Conservation (phyloP, 2,888 invertebrate genomes). For the Macrosiphum euphorbiae region DNA sequence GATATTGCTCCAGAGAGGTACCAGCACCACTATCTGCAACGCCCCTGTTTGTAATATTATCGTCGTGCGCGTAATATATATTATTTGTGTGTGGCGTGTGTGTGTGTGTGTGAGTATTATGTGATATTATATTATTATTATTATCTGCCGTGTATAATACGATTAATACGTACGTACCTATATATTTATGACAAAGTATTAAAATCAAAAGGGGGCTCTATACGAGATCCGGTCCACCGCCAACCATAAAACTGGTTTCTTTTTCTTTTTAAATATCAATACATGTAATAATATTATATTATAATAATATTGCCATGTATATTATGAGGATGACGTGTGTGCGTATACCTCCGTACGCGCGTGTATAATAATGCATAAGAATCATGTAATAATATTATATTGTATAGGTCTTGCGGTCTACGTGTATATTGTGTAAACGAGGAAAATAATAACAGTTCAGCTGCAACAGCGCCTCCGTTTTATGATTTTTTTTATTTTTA, state of each 20-base stretch:
- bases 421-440: slow-evolving; percentile 3
- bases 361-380: neutral
- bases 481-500: neutral
- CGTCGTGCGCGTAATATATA: neutral
- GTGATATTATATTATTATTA: neutral
- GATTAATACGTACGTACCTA: neutral
- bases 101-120: neutral
- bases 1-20: neutral
- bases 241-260: slow-evolving; percentile 37
- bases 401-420: slow-evolving; percentile 3
- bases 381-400: neutral
- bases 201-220: slow-evolving; percentile 33
- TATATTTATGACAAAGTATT: slow-evolving; percentile 46
- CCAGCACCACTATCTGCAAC: neutral
- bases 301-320: neutral
- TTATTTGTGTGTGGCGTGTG: neutral
- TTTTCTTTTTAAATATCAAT: slow-evolving; percentile 34
- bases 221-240: neutral
- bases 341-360: neutral
- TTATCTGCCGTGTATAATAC: neutral
- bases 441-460: slow-evolving; percentile 17
- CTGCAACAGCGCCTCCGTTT: neutral
- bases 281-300: neutral
- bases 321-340: neutral
- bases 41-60: neutral